These are phyloP conservation scores for Setipinna tenuifilis DNA, from an alignment of 2,797 vertebrate species.

Conservation along the genomic window DNA sequence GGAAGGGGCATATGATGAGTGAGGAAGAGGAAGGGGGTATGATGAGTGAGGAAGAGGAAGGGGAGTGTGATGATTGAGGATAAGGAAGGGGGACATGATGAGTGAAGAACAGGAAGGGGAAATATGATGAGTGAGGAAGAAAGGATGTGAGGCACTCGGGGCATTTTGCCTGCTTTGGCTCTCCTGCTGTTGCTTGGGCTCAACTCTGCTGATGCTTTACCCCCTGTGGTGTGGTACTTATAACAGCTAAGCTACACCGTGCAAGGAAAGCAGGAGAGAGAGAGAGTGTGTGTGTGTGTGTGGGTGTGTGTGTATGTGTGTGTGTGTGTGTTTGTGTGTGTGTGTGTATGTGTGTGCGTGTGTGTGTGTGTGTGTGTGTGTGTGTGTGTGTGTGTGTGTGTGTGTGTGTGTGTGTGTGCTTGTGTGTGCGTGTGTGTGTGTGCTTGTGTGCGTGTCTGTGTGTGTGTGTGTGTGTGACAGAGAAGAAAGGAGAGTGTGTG, in stretches of 20 bases:
- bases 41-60: no score
- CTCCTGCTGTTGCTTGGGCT: conserved; percentile 15
- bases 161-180: conserved; percentile 15
- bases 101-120: no score
- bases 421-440: conserved; percentile 5
- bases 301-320: not conserved
- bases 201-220: conserved; percentile 11
- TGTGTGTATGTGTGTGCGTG: not conserved
- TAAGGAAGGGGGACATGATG: no score
- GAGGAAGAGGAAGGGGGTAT: no score
- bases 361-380: no score
- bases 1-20: no score
- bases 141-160: not conserved
- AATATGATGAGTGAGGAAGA: not conserved
- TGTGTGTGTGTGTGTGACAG: not conserved
- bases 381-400: no score
- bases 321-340: not conserved
- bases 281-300: not conserved
- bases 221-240: conserved; percentile 3
- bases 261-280: not conserved
- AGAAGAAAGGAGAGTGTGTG: not conserved
- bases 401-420: not conserved
- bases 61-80: no score
- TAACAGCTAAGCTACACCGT: not conserved
- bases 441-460: not conserved